A percentile compares a stretch with the other conserved stretches of the same genome.
Conservation (phyloP, 1,140 invertebrate genomes). For the Hylaeus anthracinus region DNA sequence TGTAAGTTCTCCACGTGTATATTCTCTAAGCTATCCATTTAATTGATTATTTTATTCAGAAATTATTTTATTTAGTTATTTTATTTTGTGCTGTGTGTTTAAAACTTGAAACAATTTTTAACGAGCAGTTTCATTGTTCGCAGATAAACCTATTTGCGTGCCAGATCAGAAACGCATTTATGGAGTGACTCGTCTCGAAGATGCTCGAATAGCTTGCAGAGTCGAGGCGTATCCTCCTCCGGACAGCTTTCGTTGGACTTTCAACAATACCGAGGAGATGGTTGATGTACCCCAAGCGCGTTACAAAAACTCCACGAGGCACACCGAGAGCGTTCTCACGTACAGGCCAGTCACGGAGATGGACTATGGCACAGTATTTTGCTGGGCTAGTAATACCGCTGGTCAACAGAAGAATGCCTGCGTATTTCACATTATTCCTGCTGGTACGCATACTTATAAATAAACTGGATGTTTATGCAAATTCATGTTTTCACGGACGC, state of each 20-base stretch:
- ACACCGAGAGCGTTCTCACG: slow-evolving; percentile 86
- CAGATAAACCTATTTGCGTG: slow-evolving; percentile 93
- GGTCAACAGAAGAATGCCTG: slow-evolving; percentile 86
- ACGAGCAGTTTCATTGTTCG: slow-evolving; percentile 49
- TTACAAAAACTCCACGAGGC: slow-evolving; percentile 83
- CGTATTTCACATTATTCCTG: slow-evolving; percentile 86
- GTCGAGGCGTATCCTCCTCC: slow-evolving; percentile 93
- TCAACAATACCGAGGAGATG: slow-evolving; percentile 92
- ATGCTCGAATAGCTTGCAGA: slow-evolving; percentile 89
- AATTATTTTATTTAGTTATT: neutral
- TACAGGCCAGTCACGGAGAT: slow-evolving; percentile 90
- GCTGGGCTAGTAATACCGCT: slow-evolving; percentile 85
- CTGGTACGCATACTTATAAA: slow-evolving; percentile 77
- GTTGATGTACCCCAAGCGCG: slow-evolving; percentile 86
- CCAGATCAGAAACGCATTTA: slow-evolving; percentile 90
- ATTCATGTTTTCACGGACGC: no score
- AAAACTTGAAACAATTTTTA: neutral
- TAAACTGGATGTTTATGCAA: no score
- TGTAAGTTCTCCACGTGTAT: slow-evolving; percentile 86
- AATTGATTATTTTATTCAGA: no score
- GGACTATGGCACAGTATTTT: slow-evolving; percentile 87
- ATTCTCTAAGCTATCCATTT: neutral
- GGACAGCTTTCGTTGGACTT: slow-evolving; percentile 92
- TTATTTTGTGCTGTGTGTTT: no score
- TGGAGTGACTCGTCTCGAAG: slow-evolving; percentile 91